phyloP scores from a whole-genome alignment of 2,797 vertebrate genomes.

The Mormyrus hasselquistii region DNA sequence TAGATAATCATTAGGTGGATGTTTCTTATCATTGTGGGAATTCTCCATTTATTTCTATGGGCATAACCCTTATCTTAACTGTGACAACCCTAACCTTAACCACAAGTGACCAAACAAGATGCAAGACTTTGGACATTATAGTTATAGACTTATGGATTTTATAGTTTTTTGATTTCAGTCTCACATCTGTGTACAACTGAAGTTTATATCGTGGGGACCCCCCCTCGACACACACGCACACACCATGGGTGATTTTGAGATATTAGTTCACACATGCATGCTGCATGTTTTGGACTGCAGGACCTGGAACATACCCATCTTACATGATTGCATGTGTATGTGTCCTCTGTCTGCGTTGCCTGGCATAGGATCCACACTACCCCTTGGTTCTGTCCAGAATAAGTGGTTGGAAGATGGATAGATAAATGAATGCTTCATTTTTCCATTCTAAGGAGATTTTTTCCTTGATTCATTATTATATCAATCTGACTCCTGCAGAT shows the following conservation, averaged over 20 bases:
- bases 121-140: too few relatives aligned
- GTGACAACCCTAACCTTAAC: background rate
- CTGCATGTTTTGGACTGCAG: background rate
- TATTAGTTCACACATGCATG: background rate
- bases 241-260: background rate
- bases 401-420: background rate
- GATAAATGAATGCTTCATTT: background rate
- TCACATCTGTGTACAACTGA: too few relatives aligned
- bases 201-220: background rate
- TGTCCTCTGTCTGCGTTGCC: background rate
- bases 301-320: background rate
- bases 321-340: background rate
- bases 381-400: background rate
- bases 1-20: background rate
- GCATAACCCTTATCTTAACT: background rate
- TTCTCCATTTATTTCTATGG: background rate
- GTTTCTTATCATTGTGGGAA: background rate
- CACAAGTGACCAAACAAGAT: background rate
- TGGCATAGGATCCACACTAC: background rate
- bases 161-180: too few relatives aligned
- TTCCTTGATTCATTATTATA: background rate
- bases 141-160: too few relatives aligned
- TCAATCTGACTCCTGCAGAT: background rate
- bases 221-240: background rate
- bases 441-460: background rate